Evolutionary conservation across 30 jellyfish, hydroid and myxozoan species (phyloP), one percentile per base, ranked within the genome.

Genomic region (Pelagia noctiluca): DNA sequence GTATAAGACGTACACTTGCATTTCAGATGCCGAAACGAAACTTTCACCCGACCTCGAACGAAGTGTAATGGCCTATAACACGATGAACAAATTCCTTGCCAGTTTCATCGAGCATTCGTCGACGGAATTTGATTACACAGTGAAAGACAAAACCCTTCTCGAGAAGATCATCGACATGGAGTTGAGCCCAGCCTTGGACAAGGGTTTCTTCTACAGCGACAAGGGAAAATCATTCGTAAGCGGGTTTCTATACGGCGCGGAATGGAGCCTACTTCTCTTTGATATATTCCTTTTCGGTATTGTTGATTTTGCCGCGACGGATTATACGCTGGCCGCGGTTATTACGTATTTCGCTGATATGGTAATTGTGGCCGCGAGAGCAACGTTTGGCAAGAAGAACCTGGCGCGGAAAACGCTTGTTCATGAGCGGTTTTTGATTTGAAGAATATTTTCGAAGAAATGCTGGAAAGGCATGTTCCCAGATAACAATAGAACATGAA

Each of bases 51-150:
- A 72, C 21, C 53, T 93, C 88, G 99, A 93, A 35, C 62, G 84
- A 66, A 87, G 97, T 33, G 97, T 93, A 60, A 31, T 50, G 29
- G 99, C 97, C 16, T 93, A 93, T 76, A 84, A 77, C 82, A 75
- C 74, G 28, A 48, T 93, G 94, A 93, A 93, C 82, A 67, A 76
- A 72, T 93, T 88, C 34, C 88, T 93, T 35, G 46, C 99, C 25
- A 57, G 93, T 35, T 93, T 93, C 66, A 57, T 93, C 26, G 99
- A 93, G 91, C 99, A 93, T 74, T 96, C 99, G 31, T 33, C 89
- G 0, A 35, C 97, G 8, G 97, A 93, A n/a, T 67, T 68, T 46
- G 99, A 83, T 66, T 93, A 93, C 29, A 60, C 84, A 18, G 97
- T 93, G 36, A 75, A 72, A 38, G 99, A 93, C 53, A 93, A 93